Percentiles rank a stretch among this genome's conserved stretches.
Evolutionary conservation across 2,888 invertebrate genomes (phyloP).

Genomic region (Eristalis pertinax): DNA sequence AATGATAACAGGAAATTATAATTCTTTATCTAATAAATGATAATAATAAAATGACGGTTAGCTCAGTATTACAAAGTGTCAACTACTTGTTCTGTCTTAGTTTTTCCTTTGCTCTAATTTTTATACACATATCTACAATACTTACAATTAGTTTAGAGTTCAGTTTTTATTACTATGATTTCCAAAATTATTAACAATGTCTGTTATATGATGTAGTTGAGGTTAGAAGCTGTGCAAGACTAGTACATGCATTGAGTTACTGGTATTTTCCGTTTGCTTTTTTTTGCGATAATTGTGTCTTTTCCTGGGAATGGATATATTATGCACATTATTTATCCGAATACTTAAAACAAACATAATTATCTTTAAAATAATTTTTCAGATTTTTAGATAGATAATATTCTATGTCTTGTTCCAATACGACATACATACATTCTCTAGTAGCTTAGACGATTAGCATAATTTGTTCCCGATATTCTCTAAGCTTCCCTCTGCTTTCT

Average conservation of each 20-base stretch:
- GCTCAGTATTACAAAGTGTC: slow-evolving; percentile 71
- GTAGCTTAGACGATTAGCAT: no score
- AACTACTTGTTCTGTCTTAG: slow-evolving; percentile 35
- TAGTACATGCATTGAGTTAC: slow-evolving; percentile 16
- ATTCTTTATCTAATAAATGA: slow-evolving; percentile 5
- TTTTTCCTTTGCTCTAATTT: slow-evolving; percentile 48
- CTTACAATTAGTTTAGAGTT: slow-evolving; percentile 59
- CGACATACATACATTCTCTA: neutral
- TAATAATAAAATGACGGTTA: slow-evolving; percentile 52
- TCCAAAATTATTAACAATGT: slow-evolving; percentile 51
- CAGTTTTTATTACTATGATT: slow-evolving; percentile 40
- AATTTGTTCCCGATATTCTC: no score
- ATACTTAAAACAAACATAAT: neutral
- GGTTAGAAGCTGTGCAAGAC: slow-evolving; percentile 60
- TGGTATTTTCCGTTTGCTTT: slow-evolving; percentile 36
- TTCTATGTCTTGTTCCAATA: neutral
- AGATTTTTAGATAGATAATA: neutral
- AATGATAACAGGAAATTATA: slow-evolving; percentile 30
- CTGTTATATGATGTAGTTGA: slow-evolving; percentile 37
- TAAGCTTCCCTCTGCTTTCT: no score
- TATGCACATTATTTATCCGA: slow-evolving; percentile 6
- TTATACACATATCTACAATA: slow-evolving; percentile 72
- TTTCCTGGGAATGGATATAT: slow-evolving; percentile 12
- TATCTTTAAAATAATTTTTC: neutral
- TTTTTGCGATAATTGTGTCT: slow-evolving; percentile 29